phyloP scores from a whole-genome alignment of 2,113 vertebrate genomes.

The Pomatorhinus ruficollis region DNA sequence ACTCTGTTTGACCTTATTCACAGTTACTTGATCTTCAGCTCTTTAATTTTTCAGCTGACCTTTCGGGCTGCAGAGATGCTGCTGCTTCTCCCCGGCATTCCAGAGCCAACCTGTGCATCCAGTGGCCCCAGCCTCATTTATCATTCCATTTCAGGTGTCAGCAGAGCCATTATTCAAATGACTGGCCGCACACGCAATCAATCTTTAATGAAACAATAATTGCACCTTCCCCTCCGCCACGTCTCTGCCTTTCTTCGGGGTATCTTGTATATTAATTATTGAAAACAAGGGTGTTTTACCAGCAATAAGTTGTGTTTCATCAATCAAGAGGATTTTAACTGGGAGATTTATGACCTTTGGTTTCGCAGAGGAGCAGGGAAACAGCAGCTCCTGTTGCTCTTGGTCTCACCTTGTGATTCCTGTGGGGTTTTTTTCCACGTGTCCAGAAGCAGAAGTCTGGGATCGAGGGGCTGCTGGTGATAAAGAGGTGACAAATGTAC shows the following conservation, averaged over 20 bases:
- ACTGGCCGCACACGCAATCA: conserved; percentile 29
- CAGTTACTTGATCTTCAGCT: neutral
- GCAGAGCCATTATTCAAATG: conserved; percentile 59
- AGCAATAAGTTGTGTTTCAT: neutral
- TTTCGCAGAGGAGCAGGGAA: neutral
- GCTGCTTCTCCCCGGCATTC: neutral
- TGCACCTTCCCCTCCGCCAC: conserved; percentile 4
- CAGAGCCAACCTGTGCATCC: neutral
- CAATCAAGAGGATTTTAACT: neutral
- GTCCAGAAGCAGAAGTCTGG: neutral
- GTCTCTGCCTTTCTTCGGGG: neutral
- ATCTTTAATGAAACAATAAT: conserved; percentile 75
- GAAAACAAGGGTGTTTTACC: neutral
- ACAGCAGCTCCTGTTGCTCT: neutral
- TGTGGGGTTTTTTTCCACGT: neutral
- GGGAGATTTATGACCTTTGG: neutral
- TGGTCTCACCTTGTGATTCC: neutral
- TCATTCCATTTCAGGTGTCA: conserved; percentile 66
- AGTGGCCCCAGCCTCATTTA: conserved; percentile 25
- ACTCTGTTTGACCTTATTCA: neutral
- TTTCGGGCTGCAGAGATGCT: neutral
- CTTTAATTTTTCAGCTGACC: conserved; percentile 27
- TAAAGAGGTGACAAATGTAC: neutral
- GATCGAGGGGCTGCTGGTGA: neutral
- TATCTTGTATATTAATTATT: neutral